Percentiles rank a stretch among this genome's conserved stretches.
Conservation (phyloP, 2,113 vertebrate genomes). For the Arenaria interpres region DNA sequence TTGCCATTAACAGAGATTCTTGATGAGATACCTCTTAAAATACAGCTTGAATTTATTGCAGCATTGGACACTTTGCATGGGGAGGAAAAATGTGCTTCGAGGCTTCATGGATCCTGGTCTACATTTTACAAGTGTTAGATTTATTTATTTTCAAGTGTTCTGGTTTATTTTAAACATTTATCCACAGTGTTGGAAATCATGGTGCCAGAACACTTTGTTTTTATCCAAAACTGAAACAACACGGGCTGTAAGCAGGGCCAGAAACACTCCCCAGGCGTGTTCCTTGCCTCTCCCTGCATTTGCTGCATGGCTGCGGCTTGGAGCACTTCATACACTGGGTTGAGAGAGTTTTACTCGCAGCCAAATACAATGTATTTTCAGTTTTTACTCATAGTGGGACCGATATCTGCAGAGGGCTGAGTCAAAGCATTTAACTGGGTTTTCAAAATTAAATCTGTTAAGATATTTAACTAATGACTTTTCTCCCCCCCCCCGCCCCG, state of each 20-base stretch:
- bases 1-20: background rate
- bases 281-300: fast-evolving
- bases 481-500: background rate
- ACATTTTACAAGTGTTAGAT: background rate
- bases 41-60: background rate
- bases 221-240: background rate
- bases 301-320: fast-evolving
- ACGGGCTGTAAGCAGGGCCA: background rate
- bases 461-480: background rate
- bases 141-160: background rate
- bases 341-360: background rate
- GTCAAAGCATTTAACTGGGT: background rate
- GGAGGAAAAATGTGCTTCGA: background rate
- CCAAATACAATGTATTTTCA: background rate
- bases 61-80: background rate
- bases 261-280: fast-evolving
- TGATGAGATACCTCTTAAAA: background rate
- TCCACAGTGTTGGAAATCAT: background rate
- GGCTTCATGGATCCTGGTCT: background rate
- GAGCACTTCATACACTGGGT: background rate
- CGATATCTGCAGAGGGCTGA: background rate
- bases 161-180: background rate
- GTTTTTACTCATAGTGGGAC: background rate
- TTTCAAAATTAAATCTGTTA: background rate
- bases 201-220: background rate